Evolutionary conservation across 1,140 invertebrate genomes (phyloP).

Genomic region (Choristoneura fumiferana): DNA sequence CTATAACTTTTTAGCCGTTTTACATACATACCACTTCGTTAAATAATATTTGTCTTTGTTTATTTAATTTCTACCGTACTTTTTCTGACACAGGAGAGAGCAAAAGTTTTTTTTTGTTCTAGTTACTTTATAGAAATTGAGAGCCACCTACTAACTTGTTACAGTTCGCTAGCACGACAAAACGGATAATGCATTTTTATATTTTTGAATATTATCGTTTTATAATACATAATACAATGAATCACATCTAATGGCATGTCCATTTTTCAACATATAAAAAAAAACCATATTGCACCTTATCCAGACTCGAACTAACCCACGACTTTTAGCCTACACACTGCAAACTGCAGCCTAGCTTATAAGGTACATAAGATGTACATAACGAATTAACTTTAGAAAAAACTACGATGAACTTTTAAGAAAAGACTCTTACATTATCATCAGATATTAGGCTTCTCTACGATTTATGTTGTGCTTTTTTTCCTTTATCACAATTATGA

Average conservation of each 20-base stretch:
- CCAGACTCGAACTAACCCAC: constrained; percentile 39
- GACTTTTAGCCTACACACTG: constrained; percentile 23
- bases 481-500: constrained; percentile 71
- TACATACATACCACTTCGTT: too few relatives aligned
- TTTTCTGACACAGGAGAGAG: too few relatives aligned
- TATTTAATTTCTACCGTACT: too few relatives aligned
- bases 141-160: neutral
- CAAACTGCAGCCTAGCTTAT: constrained; percentile 33
- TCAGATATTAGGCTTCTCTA: constrained; percentile 65
- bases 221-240: constrained; percentile 16
- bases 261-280: constrained; percentile 29
- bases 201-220: neutral
- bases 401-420: constrained; percentile 48
- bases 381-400: constrained; percentile 41
- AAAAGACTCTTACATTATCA: constrained; percentile 55
- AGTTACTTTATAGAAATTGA: neutral
- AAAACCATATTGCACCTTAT: constrained; percentile 51
- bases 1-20: too few relatives aligned
- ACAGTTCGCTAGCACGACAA: constrained; percentile 4
- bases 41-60: too few relatives aligned
- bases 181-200: constrained; percentile 6
- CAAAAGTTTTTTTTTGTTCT: too few relatives aligned
- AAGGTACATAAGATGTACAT: constrained; percentile 40
- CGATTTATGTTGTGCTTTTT: constrained; percentile 70
- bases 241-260: constrained; percentile 23